Evolutionary conservation across 2,797 vertebrate species (phyloP).

Genomic region (Myiotriccus ornatus): DNA sequence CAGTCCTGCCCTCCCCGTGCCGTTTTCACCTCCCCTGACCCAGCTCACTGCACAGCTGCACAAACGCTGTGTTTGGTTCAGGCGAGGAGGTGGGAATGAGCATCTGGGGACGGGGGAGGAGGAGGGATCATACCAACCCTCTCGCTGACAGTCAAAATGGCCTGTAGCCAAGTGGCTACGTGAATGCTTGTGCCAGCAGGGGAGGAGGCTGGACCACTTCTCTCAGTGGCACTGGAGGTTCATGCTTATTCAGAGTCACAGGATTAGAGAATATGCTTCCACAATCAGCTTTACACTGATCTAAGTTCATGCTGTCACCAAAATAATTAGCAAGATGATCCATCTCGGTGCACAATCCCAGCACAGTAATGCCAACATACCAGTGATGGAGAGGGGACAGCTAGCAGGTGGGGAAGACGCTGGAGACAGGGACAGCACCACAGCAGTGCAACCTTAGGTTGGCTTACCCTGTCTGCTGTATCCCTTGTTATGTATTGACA

Average conservation of each 20-base stretch:
- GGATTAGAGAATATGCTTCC: slow-evolving; percentile 30
- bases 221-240: neutral
- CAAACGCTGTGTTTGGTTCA: neutral
- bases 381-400: accelerated
- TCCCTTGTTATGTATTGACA: neutral
- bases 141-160: neutral
- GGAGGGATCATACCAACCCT: neutral
- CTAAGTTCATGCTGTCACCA: neutral
- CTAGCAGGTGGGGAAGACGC: accelerated
- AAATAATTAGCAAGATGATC: neutral
- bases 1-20: neutral
- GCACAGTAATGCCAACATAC: neutral
- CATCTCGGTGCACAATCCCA: neutral
- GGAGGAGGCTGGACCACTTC: neutral
- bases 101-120: neutral
- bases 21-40: slow-evolving; percentile 48
- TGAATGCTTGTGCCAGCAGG: slow-evolving; percentile 1
- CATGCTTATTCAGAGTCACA: neutral
- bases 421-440: neutral
- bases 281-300: slow-evolving; percentile 11
- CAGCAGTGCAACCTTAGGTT: accelerated
- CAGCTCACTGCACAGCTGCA: slow-evolving; percentile 14
- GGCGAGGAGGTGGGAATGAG: neutral
- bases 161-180: neutral
- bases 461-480: neutral